Evolutionary conservation across 2,888 invertebrate genomes (phyloP).

Genomic region (Sturmia bella): DNA sequence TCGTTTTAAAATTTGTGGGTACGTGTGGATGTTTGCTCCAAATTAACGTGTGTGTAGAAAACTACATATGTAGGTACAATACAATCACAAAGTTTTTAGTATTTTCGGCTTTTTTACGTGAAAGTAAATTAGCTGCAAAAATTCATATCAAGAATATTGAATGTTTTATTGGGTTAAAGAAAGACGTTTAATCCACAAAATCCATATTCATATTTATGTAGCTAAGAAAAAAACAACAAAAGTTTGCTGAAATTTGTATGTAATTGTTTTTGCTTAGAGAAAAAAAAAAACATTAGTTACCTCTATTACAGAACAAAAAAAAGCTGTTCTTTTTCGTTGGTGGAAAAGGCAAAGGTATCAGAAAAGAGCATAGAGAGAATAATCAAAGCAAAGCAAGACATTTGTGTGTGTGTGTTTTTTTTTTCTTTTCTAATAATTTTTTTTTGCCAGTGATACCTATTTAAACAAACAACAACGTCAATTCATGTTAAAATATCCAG

Average conservation of each 20-base stretch:
- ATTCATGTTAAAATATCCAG: background rate
- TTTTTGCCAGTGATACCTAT: slow-evolving; percentile 1
- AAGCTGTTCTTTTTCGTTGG: slow-evolving; percentile 14
- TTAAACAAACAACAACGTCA: slow-evolving; percentile 8
- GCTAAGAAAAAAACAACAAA: slow-evolving; percentile 1
- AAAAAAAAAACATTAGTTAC: slow-evolving; percentile 1
- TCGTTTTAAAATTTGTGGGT: slow-evolving; percentile 33
- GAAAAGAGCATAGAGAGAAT: slow-evolving; percentile 3
- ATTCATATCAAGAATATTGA: background rate
- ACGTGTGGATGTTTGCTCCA: slow-evolving; percentile 47
- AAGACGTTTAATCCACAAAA: background rate
- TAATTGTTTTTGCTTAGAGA: slow-evolving; percentile 22
- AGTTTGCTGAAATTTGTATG: slow-evolving; percentile 2
- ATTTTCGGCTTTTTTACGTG: background rate
- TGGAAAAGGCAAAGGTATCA: slow-evolving; percentile 24
- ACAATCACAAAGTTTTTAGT: slow-evolving; percentile 13
- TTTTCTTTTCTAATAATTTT: background rate
- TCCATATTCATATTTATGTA: background rate
- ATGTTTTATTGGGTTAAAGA: background rate
- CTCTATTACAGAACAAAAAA: slow-evolving; percentile 33
- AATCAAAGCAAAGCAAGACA: slow-evolving; percentile 28
- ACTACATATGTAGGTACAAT: too few species aligned
- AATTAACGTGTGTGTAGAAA: slow-evolving; percentile 45
- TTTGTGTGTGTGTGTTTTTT: slow-evolving; percentile 29
- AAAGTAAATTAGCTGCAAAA: slow-evolving; percentile 18